Conservation (phyloP, 2,888 invertebrate genomes). For the Agonopterix arenella region DNA sequence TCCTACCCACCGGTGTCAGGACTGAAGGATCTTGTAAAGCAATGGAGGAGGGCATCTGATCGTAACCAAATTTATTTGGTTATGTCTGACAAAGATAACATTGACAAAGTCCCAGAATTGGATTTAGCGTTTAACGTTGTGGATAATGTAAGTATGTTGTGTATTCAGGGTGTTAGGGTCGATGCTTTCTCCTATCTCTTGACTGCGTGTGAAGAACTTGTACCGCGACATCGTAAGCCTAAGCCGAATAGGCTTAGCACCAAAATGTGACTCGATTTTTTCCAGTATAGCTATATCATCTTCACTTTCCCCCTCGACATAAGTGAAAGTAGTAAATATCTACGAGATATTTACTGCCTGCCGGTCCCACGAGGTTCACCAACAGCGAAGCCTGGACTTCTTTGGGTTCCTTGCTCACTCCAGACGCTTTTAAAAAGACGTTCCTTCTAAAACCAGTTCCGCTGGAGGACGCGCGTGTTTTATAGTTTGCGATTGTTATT, state of each 20-base stretch:
- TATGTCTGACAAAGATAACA: conserved; percentile 19
- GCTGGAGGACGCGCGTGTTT: not conserved
- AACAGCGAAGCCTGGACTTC: conserved; percentile 1
- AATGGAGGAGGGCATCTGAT: conserved; percentile 28
- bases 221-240: no score
- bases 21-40: conserved; percentile 24
- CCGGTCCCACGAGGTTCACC: conserved; percentile 16
- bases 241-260: no score
- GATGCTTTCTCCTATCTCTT: no score
- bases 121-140: conserved; percentile 30
- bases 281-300: conserved; percentile 8
- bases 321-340: conserved; percentile 11
- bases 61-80: conserved; percentile 29
- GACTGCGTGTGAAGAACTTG: no score
- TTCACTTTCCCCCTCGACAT: conserved; percentile 4
- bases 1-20: conserved; percentile 26
- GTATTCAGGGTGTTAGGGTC: no score
- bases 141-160: conserved; percentile 24
- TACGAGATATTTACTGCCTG: conserved; percentile 13
- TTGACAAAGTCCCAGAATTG: conserved; percentile 29
- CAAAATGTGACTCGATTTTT: no score
- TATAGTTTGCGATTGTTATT: no score
- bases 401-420: conserved; percentile 10
- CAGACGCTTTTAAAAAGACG: conserved; percentile 6
- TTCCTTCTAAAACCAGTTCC: conserved; percentile 8